Base-by-base conservation (phyloP, 2,888 invertebrate species). In the Drosophila fungiperda region DNA sequence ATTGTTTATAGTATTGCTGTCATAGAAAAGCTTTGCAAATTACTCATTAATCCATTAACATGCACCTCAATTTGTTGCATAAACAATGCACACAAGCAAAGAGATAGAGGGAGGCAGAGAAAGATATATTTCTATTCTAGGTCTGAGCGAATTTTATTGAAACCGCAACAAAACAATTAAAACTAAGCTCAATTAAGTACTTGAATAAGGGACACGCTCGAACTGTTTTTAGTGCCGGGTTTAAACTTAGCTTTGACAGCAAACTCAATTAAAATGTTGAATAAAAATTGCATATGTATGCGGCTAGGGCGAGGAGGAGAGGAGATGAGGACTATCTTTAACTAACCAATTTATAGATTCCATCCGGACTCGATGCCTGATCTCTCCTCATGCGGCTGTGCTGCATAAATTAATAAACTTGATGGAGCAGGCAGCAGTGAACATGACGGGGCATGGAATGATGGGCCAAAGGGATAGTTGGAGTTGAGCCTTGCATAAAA, bases 361-460 rank as follows among this genome's bases (percentile, higher is more conserved):
- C n/a, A 50, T 68, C 57, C 68, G 50, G 40, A 42, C 50, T 35
- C 38, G 12, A 20, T 33, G 35, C n/a, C 45, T 48, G 23, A n/a
- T 20, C 11, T 45, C 23, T 12, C 20, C 33, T 49, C 29, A 29
- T 40, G 73, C 52, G 73, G 67, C 48, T 76, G 68, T 75, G 76
- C 68, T 74, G 86, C 90, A 87, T 87, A 87, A 87, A 87, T 87
- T 89, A 88, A 89, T 87, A 87, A 87, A 87, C 86, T 89, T 87
- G 74, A 82, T 82, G 64, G 75, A 73, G 55, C 50, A 40, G 42
- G 3, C 20, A 15, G 57, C 11, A 20, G 36, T 4, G 15, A 49
- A 23, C 29, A 33, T 57, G 23, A 20, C 23, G 29, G 36, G 20
- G 17, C n/a, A 20, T 15, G n/a, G 15, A 12, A 33, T 52, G 32